Conservation (phyloP, 2,797 vertebrate species). For the Darevskia nairensis region DNA sequence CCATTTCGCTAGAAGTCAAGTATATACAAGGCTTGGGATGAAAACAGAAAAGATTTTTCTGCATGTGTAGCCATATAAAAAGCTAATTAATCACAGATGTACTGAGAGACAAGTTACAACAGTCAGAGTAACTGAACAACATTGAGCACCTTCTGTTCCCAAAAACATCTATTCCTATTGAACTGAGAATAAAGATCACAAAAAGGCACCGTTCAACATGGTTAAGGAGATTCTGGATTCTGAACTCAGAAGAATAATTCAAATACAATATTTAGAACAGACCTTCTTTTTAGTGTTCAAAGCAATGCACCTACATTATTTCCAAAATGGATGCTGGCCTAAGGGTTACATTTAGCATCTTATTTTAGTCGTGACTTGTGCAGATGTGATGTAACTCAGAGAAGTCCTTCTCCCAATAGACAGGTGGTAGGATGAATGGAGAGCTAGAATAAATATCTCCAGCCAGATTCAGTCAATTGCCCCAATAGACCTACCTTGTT, state of each 20-base stretch:
- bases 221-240: background rate
- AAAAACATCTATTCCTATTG: background rate
- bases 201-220: background rate
- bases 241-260: background rate
- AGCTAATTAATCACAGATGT: slow-evolving; percentile 40
- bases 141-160: background rate
- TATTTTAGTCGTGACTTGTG: background rate
- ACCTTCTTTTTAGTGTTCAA: no score
- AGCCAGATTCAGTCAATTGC: background rate
- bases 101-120: slow-evolving; percentile 35
- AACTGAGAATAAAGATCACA: background rate
- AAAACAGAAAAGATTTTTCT: slow-evolving; percentile 13
- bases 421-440: background rate
- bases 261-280: background rate
- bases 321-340: background rate
- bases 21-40: slow-evolving; percentile 34
- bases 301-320: background rate
- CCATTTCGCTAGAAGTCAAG: slow-evolving; percentile 19
- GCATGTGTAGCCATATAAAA: slow-evolving; percentile 41
- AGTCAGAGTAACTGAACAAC: background rate
- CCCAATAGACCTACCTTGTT: slow-evolving; percentile 83
- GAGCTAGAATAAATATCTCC: background rate
- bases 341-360: no score
- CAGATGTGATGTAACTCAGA: background rate
- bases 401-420: background rate